Evolutionary conservation across 2,797 vertebrate species (phyloP).

Genomic region (Ceyx erithaca): DNA sequence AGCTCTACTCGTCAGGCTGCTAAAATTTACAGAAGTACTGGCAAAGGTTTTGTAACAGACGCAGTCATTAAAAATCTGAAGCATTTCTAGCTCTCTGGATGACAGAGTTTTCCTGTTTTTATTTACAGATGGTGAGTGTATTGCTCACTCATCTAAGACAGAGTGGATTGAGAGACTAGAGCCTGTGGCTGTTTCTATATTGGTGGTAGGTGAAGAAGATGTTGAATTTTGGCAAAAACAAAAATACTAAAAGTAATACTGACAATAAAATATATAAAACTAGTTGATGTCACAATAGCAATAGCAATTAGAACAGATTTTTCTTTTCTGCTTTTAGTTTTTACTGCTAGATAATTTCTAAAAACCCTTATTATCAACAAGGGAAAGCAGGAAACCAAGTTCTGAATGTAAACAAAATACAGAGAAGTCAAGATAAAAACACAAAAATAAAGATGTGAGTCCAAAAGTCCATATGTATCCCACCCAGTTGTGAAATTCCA

Average conservation of each 20-base stretch:
- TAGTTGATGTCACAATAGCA: background rate
- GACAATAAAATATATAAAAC: background rate
- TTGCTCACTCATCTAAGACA: background rate
- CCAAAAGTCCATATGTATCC: background rate
- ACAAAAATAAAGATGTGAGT: background rate
- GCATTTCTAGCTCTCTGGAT: background rate
- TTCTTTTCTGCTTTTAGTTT: background rate
- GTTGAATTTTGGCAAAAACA: background rate
- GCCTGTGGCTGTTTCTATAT: background rate
- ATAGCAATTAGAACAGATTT: background rate
- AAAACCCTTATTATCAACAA: background rate
- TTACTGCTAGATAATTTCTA: background rate
- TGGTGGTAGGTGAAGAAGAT: background rate
- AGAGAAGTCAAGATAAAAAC: background rate
- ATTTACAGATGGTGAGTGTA: accelerated
- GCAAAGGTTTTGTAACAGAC: background rate
- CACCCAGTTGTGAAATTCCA: background rate
- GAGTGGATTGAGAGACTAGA: background rate
- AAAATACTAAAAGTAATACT: background rate
- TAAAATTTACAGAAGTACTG: background rate
- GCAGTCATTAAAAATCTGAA: background rate
- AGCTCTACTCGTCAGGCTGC: background rate
- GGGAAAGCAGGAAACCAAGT: background rate
- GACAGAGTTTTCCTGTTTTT: background rate
- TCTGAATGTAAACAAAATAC: background rate